These are phyloP conservation scores for Apteryx owenii DNA, from an alignment of 2,113 vertebrate genomes.

Conservation along the genomic window DNA sequence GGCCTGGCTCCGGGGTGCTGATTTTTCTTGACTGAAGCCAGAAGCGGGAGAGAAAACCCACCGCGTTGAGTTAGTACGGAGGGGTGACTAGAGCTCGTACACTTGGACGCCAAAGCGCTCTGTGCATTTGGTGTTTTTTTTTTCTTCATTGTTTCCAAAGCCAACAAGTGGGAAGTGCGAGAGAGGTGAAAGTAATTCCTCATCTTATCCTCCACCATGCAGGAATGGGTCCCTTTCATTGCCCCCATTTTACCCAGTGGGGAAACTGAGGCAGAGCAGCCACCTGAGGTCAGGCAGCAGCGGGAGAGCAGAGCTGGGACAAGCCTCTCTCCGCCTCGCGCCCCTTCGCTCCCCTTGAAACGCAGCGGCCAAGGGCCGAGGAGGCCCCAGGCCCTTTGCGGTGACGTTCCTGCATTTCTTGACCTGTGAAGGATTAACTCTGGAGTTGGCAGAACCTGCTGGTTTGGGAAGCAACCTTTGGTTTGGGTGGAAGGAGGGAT, in stretches of 20 bases:
- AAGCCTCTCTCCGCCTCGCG: neutral
- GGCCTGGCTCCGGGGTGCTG: neutral
- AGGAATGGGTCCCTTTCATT: neutral
- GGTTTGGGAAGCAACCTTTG: neutral
- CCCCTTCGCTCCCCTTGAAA: neutral
- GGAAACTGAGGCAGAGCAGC: neutral
- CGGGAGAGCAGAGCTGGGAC: neutral
- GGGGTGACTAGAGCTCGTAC: neutral
- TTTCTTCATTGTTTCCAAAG: neutral
- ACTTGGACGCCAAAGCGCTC: fast-evolving
- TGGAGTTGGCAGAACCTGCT: neutral
- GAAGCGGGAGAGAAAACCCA: conserved; percentile 3
- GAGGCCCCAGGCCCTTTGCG: neutral
- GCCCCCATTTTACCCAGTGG: neutral
- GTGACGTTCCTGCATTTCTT: neutral
- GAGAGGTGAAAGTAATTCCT: neutral
- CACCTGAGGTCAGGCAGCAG: fast-evolving
- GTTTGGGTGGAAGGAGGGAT: neutral
- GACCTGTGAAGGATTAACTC: neutral
- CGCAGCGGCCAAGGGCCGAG: neutral
- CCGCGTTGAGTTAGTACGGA: neutral
- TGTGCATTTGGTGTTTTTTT: fast-evolving
- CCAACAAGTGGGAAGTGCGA: neutral
- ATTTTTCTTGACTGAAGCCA: neutral
- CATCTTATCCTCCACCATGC: neutral